These are phyloP conservation scores for Drosophila arawakana DNA, from an alignment of 1,140 invertebrate species.

Conservation along the genomic window DNA sequence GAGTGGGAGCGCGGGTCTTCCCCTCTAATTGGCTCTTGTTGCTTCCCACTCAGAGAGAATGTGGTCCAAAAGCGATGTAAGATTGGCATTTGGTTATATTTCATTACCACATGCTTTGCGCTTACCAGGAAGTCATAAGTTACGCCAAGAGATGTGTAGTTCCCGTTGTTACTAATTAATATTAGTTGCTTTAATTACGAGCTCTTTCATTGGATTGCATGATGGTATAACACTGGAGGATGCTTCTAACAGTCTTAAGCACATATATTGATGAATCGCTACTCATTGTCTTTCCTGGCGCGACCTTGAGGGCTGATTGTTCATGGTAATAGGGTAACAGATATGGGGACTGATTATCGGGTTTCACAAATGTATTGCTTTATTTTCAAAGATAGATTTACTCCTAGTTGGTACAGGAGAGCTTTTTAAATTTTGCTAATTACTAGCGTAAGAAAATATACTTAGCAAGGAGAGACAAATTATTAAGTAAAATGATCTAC, in stretches of 20 bases:
- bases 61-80: conserved; percentile 24
- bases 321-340: conserved; percentile 5
- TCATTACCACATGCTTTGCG: conserved; percentile 49
- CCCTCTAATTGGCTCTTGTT: not conserved
- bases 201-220: conserved; percentile 31
- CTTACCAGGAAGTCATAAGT: conserved; percentile 34
- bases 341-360: conserved; percentile 3
- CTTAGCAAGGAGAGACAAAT: too few species aligned
- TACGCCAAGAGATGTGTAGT: conserved; percentile 7
- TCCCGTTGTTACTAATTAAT: conserved; percentile 61
- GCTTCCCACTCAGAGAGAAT: conserved; percentile 12
- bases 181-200: conserved; percentile 69
- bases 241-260: not conserved
- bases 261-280: conserved; percentile 14
- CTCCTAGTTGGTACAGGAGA: not conserved
- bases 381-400: not conserved
- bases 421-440: too few species aligned
- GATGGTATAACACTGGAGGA: too few species aligned
- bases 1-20: not conserved
- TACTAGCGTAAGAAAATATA: too few species aligned
- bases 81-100: conserved; percentile 44
- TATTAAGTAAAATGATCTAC: too few species aligned
- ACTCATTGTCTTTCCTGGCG: not conserved
- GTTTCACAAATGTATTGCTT: not conserved
- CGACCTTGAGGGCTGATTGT: conserved; percentile 19